Evolutionary conservation across 2,888 invertebrate species (phyloP).

Genomic region (Caenorhabditis panamensis): DNA sequence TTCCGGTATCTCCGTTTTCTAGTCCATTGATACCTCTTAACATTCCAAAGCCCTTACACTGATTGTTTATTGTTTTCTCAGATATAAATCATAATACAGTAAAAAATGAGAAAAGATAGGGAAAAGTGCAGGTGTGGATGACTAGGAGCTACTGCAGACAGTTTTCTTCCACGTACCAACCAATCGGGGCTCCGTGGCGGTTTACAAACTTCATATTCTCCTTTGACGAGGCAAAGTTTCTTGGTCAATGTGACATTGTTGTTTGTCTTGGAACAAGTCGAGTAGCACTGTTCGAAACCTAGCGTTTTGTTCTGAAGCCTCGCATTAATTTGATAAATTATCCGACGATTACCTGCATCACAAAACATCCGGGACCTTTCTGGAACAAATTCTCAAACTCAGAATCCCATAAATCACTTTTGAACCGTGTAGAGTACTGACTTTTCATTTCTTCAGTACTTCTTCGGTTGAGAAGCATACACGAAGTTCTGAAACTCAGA

Average conservation of each 20-base stretch:
- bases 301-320: conserved; percentile 39
- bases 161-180: conserved; percentile 48
- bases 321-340: too few relatives aligned
- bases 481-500: conserved; percentile 34
- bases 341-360: conserved; percentile 38
- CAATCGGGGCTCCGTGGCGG: conserved; percentile 22
- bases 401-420: background rate
- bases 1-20: conserved; percentile 35
- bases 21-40: conserved; percentile 21
- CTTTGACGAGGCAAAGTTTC: conserved; percentile 12
- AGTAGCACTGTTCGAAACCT: conserved; percentile 25
- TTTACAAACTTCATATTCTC: conserved; percentile 28
- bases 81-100: background rate
- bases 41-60: conserved; percentile 13
- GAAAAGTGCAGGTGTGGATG: too few relatives aligned
- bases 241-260: background rate
- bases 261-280: conserved; percentile 1
- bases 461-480: conserved; percentile 38
- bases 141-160: too few relatives aligned
- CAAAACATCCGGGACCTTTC: conserved; percentile 46
- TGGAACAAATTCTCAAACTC: conserved; percentile 35
- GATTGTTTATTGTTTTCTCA: background rate
- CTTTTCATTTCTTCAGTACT: background rate
- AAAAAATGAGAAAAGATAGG: too few relatives aligned
- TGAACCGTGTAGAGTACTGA: background rate